Evolutionary conservation across 2,113 vertebrate genomes (phyloP), one percentile per base, ranked within the genome.

Genomic region (Oncorhynchus tshawytscha): DNA sequence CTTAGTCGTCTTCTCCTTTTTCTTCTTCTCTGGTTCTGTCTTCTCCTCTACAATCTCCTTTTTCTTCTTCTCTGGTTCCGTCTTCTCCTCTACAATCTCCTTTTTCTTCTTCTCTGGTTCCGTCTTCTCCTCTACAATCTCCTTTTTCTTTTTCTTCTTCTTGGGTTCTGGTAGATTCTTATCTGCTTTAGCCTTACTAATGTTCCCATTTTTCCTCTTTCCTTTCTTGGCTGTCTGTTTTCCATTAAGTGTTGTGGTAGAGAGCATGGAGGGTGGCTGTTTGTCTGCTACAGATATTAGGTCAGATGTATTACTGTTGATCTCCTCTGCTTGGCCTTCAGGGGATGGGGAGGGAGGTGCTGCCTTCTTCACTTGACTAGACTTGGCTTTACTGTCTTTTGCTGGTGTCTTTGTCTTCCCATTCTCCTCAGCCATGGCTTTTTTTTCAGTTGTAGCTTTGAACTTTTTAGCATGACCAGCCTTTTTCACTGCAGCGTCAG

Each of bases 71-170:
- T 82, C 11, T 67, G n/a, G n/a, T 16, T 29, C 65, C 3, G 25
- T 22, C 20, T 77, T 76, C 4, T 72, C 65, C 64, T 85, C 76
- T 45, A 45, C 39, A 45, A 12, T 4, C 31, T 1, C 3, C 2
- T 11, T 39, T 39, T 84, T 5, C 60, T 64, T 66, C 11, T 67
- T 31, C 12, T 67, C 12, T 67, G n/a, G n/a, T 16, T 29, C 65
- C 4, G 25, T 22, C 20, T 77, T 76, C 4, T 72, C 65, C 64
- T 85, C 76, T 45, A 45, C 39, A 45, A 12, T 4, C 34, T 1
- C 4, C 2, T 11, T 45, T 45, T 85, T 75, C 25, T 80, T 85
- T 25, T 84, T 88, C 24, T 82, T 85, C 25, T 73, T 87, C 73
- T 78, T 82, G 24, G 82, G 76, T 67, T 88, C 79, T 29, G 70